A percentile compares a stretch with the other conserved stretches of the same genome.
Conservation (phyloP, 2,113 vertebrate species). For the Fulmarus glacialis region DNA sequence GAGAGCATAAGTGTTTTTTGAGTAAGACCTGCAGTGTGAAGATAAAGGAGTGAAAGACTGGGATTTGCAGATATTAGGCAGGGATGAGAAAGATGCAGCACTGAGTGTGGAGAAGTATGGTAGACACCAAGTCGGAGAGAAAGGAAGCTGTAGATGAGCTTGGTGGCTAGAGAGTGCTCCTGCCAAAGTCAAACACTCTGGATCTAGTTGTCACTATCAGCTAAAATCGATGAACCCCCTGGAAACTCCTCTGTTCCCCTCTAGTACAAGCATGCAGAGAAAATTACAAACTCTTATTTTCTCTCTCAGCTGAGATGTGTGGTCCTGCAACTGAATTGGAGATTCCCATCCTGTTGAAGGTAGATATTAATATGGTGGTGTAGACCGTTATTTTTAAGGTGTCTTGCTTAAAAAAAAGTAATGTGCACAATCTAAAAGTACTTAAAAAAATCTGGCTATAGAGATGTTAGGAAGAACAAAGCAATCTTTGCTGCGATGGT, state of each 20-base stretch:
- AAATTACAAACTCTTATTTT: neutral
- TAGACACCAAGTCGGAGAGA: accelerated
- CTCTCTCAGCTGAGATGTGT: neutral
- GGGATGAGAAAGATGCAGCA: neutral
- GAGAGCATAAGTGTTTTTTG: neutral
- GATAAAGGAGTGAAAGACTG: neutral
- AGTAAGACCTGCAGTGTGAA: neutral
- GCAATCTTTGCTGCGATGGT: accelerated
- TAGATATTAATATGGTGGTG: neutral
- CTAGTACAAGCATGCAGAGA: neutral
- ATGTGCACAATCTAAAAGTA: neutral
- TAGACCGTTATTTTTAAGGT: neutral
- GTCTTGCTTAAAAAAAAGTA: neutral
- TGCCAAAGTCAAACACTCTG: neutral
- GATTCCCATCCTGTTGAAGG: neutral
- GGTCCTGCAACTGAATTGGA: neutral
- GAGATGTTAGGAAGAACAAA: neutral
- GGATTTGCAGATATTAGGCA: neutral
- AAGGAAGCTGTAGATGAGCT: neutral
- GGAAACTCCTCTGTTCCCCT: neutral
- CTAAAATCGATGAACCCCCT: neutral
- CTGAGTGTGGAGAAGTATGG: neutral
- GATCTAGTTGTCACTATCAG: neutral
- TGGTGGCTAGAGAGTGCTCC: neutral
- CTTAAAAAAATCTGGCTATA: neutral